Evolutionary conservation across 2,113 vertebrate species (phyloP), one percentile per base, ranked within the genome.

Genomic region (Takifugu bimaculatus): DNA sequence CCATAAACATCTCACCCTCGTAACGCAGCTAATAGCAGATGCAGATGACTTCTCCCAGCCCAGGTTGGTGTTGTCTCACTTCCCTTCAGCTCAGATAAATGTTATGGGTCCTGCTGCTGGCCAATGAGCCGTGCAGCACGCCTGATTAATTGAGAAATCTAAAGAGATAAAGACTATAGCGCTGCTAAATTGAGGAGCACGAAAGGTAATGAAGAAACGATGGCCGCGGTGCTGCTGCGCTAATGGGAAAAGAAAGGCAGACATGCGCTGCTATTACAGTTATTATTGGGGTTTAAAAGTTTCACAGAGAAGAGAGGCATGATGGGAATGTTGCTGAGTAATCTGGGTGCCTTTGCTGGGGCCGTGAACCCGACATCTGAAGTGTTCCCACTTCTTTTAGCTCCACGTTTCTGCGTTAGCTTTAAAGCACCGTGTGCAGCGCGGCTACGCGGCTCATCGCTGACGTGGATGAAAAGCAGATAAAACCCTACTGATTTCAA

Each of bases 111-210:
- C 59, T 63, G 50, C 70, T 56, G 59, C 60, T 48, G 70, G 43
- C 69, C 65, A 77, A 66, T 79, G 84, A 84, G 75, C 75, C 77
- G 47, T 80, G 79, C 75, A 78, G 63, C 63, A 68, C 4, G 35
- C 57, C 68, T 80, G 76, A 83, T 81, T 79, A 84, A 84, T 78
- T 79, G 80, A 81, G 79, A 75, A 82, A 73, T 79, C 79, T 57
- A 65, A 78, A 67, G 77, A 53, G 77, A 81, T 71, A 74, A 74
- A 75, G 60, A 69, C 65, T 49, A 54, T 48, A 56, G 20, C 48
- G 59, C 65, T 73, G 65, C 54, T 74, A 65, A 80, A 74, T 50
- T 13, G 20, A 57, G 64, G 60, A 72, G 63, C 47, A 55, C 60
- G 61, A 32, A 65, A 78, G 63, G 70, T 67, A 85, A 80, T 80